phyloP scores from a whole-genome alignment of 2,113 vertebrate species.

The Scomber japonicus region DNA sequence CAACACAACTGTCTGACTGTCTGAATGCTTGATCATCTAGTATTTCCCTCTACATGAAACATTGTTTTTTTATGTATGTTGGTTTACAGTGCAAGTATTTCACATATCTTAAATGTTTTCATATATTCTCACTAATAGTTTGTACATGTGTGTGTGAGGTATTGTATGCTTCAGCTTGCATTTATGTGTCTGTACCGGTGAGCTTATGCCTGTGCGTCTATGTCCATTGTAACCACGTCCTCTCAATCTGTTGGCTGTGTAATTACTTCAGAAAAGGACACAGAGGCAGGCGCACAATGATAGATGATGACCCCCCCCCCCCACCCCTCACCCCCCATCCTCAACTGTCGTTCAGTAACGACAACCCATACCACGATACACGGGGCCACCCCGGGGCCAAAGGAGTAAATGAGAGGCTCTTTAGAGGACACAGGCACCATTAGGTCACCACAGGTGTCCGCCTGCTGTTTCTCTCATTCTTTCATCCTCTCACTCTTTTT shows the following conservation, averaged over 20 bases:
- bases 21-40: constrained; percentile 33
- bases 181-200: not conserved
- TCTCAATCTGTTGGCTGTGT: constrained; percentile 88
- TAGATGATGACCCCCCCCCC: constrained; percentile 88
- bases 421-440: constrained; percentile 75
- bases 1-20: constrained; percentile 35
- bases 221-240: constrained; percentile 81
- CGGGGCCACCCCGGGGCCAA: constrained; percentile 88
- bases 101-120: not conserved
- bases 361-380: constrained; percentile 79
- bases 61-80: not conserved
- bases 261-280: constrained; percentile 92
- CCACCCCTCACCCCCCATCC: not conserved
- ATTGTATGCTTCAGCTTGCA: not conserved
- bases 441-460: constrained; percentile 87
- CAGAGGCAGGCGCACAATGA: constrained; percentile 85
- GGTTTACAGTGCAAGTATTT: not conserved
- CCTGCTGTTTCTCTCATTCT: constrained; percentile 68
- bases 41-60: not conserved
- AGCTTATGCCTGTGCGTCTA: constrained; percentile 6
- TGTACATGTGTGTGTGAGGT: not conserved
- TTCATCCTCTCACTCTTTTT: constrained; percentile 18
- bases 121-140: not conserved
- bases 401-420: constrained; percentile 79
- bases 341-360: constrained; percentile 73